These are phyloP conservation scores for Lymantria dispar DNA, from an alignment of 2,888 invertebrate species.

Conservation along the genomic window DNA sequence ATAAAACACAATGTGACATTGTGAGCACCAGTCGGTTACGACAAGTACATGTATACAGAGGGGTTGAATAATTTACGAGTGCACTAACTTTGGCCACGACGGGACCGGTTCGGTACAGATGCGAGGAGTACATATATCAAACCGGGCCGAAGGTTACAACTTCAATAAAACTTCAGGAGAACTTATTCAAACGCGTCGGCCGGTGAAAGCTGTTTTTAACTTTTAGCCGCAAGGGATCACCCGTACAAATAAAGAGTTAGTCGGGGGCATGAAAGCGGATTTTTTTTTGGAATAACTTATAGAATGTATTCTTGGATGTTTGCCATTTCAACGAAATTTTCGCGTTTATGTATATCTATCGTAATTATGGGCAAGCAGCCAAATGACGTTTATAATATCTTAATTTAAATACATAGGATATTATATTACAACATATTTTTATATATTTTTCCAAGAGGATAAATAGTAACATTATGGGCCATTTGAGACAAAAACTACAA, in stretches of 20 bases:
- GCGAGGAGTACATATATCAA: conserved; percentile 72
- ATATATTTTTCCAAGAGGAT: too few relatives aligned
- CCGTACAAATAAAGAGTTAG: conserved; percentile 76
- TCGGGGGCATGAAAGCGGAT: conserved; percentile 58
- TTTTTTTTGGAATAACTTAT: conserved; percentile 55
- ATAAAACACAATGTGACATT: conserved; percentile 48
- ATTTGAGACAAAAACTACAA: too few relatives aligned
- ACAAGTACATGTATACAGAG: conserved; percentile 60
- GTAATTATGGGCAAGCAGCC: not conserved
- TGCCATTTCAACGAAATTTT: conserved; percentile 33
- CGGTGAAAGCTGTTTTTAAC: conserved; percentile 76
- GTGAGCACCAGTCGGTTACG: conserved; percentile 54
- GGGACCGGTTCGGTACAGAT: conserved; percentile 55
- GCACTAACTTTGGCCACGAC: conserved; percentile 67
- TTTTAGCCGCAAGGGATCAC: conserved; percentile 68
- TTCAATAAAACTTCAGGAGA: conserved; percentile 62
- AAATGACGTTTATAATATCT: not conserved
- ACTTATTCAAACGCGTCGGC: conserved; percentile 64
- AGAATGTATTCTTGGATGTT: conserved; percentile 42
- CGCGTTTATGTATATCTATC: not conserved
- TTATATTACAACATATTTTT: too few relatives aligned
- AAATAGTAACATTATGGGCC: too few relatives aligned
- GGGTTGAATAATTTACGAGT: conserved; percentile 79
- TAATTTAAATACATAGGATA: too few relatives aligned
- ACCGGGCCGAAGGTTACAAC: conserved; percentile 63